Evolutionary conservation across 2,113 vertebrate genomes (phyloP).

Genomic region (Marcusenius ussheri): DNA sequence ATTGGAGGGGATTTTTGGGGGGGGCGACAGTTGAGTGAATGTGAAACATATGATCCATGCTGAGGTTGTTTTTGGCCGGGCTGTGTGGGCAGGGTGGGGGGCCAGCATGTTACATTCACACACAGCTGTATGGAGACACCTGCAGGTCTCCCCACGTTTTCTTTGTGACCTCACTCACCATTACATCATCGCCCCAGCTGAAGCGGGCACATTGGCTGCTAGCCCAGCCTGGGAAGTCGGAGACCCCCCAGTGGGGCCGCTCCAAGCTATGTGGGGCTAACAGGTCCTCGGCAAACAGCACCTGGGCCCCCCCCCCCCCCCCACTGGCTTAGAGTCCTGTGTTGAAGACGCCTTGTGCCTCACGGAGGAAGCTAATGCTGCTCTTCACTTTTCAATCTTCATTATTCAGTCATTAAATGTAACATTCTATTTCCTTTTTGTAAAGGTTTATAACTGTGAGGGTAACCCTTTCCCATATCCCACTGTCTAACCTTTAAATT

Average conservation of each 20-base stretch:
- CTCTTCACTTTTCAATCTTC: neutral
- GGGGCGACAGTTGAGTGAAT: neutral
- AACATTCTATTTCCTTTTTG: neutral
- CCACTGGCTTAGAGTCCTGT: neutral
- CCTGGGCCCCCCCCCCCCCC: neutral
- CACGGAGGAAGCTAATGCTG: neutral
- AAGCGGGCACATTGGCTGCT: neutral
- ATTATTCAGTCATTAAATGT: neutral
- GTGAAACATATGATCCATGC: neutral
- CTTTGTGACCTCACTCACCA: constrained; percentile 7
- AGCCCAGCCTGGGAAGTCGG: neutral
- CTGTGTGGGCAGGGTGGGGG: neutral
- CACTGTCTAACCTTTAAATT: neutral
- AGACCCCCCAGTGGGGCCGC: neutral
- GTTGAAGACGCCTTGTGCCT: neutral
- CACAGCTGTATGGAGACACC: constrained; percentile 5
- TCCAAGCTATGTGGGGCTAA: neutral
- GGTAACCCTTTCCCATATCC: neutral
- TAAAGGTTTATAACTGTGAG: neutral
- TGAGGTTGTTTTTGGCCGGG: constrained; percentile 8
- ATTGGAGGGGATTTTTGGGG: neutral
- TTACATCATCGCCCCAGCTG: constrained; percentile 10
- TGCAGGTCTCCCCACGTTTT: neutral
- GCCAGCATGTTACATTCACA: neutral
- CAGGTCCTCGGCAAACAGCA: neutral